phyloP scores from a whole-genome alignment of 2,113 vertebrate species.

The Rhombomys opimus region DNA sequence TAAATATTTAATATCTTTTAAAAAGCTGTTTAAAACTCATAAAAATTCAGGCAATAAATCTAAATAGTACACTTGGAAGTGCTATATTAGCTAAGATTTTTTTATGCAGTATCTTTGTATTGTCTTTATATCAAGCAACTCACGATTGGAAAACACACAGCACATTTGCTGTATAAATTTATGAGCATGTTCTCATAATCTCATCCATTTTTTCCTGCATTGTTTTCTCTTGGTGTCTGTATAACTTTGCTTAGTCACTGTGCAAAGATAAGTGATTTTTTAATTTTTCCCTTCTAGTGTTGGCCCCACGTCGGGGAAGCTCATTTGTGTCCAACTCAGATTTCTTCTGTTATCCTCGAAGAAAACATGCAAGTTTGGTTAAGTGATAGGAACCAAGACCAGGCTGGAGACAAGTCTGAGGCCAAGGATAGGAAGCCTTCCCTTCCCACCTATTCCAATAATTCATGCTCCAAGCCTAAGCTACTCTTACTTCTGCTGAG shows the following conservation, averaged over 20 bases:
- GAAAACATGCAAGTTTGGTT: neutral
- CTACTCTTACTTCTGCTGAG: conserved; percentile 40
- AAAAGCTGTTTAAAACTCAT: conserved; percentile 75
- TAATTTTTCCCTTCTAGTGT: conserved; percentile 45
- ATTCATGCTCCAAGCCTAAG: conserved; percentile 18
- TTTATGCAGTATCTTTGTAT: conserved; percentile 63
- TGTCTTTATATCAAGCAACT: conserved; percentile 67
- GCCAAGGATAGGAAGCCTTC: neutral
- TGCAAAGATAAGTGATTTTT: conserved; percentile 70
- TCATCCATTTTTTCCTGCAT: conserved; percentile 74
- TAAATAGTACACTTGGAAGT: conserved; percentile 66
- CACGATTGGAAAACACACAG: conserved; percentile 42
- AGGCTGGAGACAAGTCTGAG: neutral
- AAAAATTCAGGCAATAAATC: conserved; percentile 74
- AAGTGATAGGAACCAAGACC: neutral
- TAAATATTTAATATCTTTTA: conserved; percentile 81
- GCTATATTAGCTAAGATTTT: conserved; percentile 69
- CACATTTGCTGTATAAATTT: conserved; percentile 79
- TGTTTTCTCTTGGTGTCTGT: conserved; percentile 80
- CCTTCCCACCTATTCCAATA: neutral
- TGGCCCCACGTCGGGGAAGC: conserved; percentile 1
- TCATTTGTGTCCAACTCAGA: neutral
- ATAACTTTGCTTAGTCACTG: conserved; percentile 70
- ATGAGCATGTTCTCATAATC: conserved; percentile 67
- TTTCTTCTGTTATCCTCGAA: conserved; percentile 11